phyloP scores from a whole-genome alignment of 2,113 vertebrate genomes.

The Anser brachyrhynchus region DNA sequence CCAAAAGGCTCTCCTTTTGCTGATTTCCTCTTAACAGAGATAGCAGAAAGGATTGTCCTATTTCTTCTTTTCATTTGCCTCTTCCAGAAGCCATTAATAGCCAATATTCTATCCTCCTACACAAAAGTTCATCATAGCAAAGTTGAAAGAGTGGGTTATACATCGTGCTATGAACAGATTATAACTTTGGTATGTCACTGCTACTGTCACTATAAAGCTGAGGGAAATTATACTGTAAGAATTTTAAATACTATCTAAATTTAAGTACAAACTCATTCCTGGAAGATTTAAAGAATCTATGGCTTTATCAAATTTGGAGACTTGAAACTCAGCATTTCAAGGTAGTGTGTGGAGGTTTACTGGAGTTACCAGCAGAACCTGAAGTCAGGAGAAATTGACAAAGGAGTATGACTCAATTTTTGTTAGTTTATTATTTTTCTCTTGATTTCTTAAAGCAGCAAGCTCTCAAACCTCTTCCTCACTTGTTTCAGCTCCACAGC shows the following conservation, averaged over 20 bases:
- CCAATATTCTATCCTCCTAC: conserved; percentile 58
- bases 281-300: background rate
- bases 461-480: background rate
- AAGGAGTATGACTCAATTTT: background rate
- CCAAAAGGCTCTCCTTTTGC: conserved; percentile 70
- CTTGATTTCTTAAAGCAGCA: background rate
- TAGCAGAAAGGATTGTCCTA: conserved; percentile 61
- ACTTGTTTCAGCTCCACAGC: background rate
- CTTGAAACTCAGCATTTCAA: background rate
- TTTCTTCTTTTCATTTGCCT: conserved; percentile 64
- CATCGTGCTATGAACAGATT: conserved; percentile 43
- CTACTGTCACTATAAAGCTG: conserved; percentile 39
- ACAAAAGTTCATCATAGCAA: conserved; percentile 63
- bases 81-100: conserved; percentile 60
- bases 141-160: conserved; percentile 43
- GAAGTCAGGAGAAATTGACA: background rate
- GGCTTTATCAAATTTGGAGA: background rate
- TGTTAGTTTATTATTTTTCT: background rate
- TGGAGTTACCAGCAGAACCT: background rate
- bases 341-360: background rate
- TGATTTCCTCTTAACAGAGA: conserved; percentile 60
- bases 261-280: background rate
- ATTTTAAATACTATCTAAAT: background rate
- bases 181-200: conserved; percentile 49
- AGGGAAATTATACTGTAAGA: conserved; percentile 20